Percentiles rank a stretch among this genome's conserved stretches.
These are phyloP conservation scores for Latrodectus geometricus DNA, from an alignment of 1,140 invertebrate genomes.

Conservation along the genomic window DNA sequence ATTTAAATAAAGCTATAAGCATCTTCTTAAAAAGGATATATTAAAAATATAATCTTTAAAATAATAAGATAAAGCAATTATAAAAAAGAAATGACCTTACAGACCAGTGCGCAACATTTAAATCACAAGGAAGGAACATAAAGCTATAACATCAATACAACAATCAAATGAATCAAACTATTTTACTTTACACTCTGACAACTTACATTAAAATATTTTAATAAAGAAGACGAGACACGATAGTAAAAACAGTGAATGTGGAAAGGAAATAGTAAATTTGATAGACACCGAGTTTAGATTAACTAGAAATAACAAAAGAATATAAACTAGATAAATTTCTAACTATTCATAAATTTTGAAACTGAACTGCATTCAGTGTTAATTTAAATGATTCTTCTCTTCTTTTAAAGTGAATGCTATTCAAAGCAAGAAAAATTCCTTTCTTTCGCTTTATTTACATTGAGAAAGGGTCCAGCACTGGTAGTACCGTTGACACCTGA, in stretches of 20 bases:
- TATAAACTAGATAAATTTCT: slow-evolving; percentile 61
- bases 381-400: neutral
- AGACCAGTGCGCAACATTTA: slow-evolving; percentile 50
- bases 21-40: slow-evolving; percentile 14
- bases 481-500: slow-evolving; percentile 9
- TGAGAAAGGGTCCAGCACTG: slow-evolving; percentile 18
- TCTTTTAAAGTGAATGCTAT: slow-evolving; percentile 38
- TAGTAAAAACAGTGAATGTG: slow-evolving; percentile 32
- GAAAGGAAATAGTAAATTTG: slow-evolving; percentile 27
- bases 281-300: slow-evolving; percentile 55
- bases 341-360: slow-evolving; percentile 51
- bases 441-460: slow-evolving; percentile 10
- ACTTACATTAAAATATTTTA: slow-evolving; percentile 7
- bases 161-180: neutral
- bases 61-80: slow-evolving; percentile 28
- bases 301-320: slow-evolving; percentile 57
- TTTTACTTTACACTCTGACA: slow-evolving; percentile 14
- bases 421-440: slow-evolving; percentile 42
- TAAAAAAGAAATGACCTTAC: slow-evolving; percentile 16
- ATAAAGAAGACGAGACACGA: slow-evolving; percentile 14
- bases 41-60: slow-evolving; percentile 37
- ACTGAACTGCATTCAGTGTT: slow-evolving; percentile 31
- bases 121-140: slow-evolving; percentile 47
- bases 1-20: slow-evolving; percentile 40
- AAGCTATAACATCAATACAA: slow-evolving; percentile 37